Conservation (phyloP, 2,797 vertebrate genomes). For the Paratrypauchen microcephalus region DNA sequence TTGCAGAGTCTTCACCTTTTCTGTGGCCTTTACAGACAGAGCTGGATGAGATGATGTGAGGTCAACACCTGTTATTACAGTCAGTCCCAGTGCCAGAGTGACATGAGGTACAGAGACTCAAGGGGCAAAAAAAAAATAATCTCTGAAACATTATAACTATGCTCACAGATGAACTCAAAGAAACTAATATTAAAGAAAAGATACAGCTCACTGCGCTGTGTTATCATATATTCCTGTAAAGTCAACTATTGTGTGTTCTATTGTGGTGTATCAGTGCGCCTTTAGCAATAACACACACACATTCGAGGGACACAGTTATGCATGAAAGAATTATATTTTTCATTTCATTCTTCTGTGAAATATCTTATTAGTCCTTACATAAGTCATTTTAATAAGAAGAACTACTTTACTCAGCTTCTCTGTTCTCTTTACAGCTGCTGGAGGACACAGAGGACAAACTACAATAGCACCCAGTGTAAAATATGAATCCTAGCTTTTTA, state of each 20-base stretch:
- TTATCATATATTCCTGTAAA: background rate
- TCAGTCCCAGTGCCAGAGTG: background rate
- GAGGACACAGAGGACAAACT: background rate
- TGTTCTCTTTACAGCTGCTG: background rate
- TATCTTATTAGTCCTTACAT: background rate
- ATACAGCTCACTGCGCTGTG: background rate
- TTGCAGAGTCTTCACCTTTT: background rate
- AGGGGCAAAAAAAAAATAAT: background rate
- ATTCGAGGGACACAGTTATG: background rate
- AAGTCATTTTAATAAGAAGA: background rate
- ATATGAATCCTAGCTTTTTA: background rate
- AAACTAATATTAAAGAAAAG: background rate
- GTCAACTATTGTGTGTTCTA: background rate
- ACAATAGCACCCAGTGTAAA: background rate
- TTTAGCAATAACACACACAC: background rate
- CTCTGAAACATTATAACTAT: background rate
- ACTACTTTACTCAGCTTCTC: background rate
- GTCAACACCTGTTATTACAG: conserved; percentile 34
- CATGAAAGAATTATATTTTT: background rate
- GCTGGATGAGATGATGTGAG: conserved; percentile 21
- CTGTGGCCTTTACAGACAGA: background rate
- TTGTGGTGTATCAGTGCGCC: background rate
- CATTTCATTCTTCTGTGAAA: background rate
- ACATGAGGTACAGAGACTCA: background rate
- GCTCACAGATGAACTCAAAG: background rate